These are phyloP conservation scores for Callosobruchus maculatus DNA, from an alignment of 2,888 invertebrate species.

Conservation along the genomic window DNA sequence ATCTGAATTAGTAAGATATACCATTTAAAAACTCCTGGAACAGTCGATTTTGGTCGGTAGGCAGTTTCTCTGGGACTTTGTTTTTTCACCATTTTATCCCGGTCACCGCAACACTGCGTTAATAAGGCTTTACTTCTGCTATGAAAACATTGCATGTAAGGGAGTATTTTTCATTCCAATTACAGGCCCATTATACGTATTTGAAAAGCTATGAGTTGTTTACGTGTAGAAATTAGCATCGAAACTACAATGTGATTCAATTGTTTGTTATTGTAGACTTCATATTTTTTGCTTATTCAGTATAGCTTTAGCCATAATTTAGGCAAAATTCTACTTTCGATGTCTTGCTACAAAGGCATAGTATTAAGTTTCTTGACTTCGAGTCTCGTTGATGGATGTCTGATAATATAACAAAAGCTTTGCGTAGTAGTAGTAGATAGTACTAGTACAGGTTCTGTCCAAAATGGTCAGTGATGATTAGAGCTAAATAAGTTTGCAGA, in stretches of 20 bases:
- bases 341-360: no score
- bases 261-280: background rate
- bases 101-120: background rate
- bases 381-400: no score
- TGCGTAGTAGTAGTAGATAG: no score
- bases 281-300: no score
- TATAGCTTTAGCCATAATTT: no score
- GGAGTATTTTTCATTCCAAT: background rate
- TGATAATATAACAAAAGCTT: no score
- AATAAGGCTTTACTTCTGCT: background rate
- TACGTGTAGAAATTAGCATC: background rate
- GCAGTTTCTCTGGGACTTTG: background rate
- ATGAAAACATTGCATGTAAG: background rate
- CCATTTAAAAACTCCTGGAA: slow-evolving; percentile 16
- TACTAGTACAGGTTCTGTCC: no score
- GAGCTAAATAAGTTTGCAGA: no score
- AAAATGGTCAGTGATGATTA: no score
- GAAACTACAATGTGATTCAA: background rate
- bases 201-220: background rate
- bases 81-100: background rate
- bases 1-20: slow-evolving; percentile 22
- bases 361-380: no score
- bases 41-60: background rate
- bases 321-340: no score
- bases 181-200: background rate